phyloP scores from a whole-genome alignment of 2,797 vertebrate species.

The Sebastes flavidus region DNA sequence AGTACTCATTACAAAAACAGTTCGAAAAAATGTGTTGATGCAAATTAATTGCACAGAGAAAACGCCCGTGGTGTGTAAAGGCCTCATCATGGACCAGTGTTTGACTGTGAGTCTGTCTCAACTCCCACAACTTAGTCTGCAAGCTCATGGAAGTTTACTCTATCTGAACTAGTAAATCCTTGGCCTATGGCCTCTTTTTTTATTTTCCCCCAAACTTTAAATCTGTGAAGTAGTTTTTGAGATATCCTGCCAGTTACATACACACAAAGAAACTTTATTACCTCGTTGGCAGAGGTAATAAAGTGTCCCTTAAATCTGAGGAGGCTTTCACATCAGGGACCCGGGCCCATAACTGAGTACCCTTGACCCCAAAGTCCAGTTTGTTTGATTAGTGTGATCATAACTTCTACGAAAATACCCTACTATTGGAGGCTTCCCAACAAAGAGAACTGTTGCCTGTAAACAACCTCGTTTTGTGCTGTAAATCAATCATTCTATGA shows the following conservation, averaged over 20 bases:
- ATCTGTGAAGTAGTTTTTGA: neutral
- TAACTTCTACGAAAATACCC: no score
- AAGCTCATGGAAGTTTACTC: neutral
- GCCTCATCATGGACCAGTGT: no score
- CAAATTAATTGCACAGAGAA: no score
- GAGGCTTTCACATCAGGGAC: no score
- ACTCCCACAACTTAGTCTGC: no score
- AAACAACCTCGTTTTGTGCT: neutral
- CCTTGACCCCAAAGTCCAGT: no score
- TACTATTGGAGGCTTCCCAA: neutral
- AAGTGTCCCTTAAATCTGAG: neutral
- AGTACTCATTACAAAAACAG: no score
- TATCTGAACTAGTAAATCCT: neutral
- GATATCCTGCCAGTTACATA: no score
- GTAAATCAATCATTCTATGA: neutral
- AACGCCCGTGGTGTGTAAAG: no score
- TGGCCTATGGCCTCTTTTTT: neutral
- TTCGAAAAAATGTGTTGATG: no score
- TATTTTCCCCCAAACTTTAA: neutral
- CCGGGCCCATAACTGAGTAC: no score
- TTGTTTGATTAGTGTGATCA: no score
- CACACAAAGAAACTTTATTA: neutral
- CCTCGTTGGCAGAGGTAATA: neutral
- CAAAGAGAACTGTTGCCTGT: neutral
- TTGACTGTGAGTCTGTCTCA: neutral